Conservation (phyloP, 2,797 vertebrate species). For the Diplodus puntazzo region DNA sequence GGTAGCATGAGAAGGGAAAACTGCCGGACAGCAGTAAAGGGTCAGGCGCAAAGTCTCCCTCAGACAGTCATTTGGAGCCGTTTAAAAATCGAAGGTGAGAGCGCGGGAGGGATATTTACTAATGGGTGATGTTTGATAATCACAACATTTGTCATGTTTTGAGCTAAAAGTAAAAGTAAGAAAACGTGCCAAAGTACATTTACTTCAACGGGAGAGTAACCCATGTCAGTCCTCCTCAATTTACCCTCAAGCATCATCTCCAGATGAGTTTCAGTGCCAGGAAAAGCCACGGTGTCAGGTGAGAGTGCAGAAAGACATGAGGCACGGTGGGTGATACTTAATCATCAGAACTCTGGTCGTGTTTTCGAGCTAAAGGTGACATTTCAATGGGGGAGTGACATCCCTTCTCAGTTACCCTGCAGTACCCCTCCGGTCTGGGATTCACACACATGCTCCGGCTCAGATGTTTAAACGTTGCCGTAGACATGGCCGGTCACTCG, state of each 20-base stretch:
- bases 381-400: slow-evolving; percentile 26
- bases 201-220: slow-evolving; percentile 26
- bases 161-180: slow-evolving; percentile 1
- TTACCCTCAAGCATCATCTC: slow-evolving; percentile 26
- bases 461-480: slow-evolving; percentile 36
- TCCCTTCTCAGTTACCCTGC: slow-evolving; percentile 41
- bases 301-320: too few relatives aligned
- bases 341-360: background rate
- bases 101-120: background rate
- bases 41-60: background rate
- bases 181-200: slow-evolving; percentile 27
- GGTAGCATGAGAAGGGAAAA: slow-evolving; percentile 16
- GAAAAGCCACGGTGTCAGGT: too few relatives aligned
- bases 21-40: slow-evolving; percentile 1
- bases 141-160: background rate
- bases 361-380: slow-evolving; percentile 8
- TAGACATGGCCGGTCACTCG: slow-evolving; percentile 38
- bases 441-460: slow-evolving; percentile 24
- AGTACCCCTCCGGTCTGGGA: slow-evolving; percentile 11
- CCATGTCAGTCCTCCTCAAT: slow-evolving; percentile 25
- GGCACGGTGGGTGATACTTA: background rate
- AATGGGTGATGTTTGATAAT: background rate
- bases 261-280: too few relatives aligned
- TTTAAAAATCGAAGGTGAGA: slow-evolving; percentile 9
- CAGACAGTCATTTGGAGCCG: background rate